Evolutionary conservation across 2,113 vertebrate genomes (phyloP), one percentile per base, ranked within the genome.

Genomic region (Potamarius usumacintae): DNA sequence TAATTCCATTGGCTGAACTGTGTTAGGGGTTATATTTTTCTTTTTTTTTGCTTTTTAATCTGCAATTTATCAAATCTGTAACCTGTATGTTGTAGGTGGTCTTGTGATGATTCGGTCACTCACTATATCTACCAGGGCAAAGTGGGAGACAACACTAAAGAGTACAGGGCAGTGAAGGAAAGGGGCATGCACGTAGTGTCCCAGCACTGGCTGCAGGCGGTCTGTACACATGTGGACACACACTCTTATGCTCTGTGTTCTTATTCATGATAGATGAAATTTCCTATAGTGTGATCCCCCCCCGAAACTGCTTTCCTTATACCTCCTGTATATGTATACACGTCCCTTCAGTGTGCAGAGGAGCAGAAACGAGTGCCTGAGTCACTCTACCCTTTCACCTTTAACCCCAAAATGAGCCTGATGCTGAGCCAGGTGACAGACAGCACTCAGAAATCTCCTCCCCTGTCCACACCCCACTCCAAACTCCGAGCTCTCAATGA

Each of bases 371-470:
- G 87, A 5, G 96, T 99, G 89, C 91, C 97, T 0, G 98, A 99
- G 93, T 97, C 97, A 89, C 95, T 99, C 5, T 99, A 97, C 89
- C 98, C 98, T 77, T 97, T 98, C 92, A 99, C 97, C 71, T 99
- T 97, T 69, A 99, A 99, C 92, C 98, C 98, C 86, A 99, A 99
- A 95, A 99, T 99, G 98, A 99, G 97, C 91, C 92, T 99, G 85
- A 96, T 96, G 88, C 96, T 99, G 89, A 99, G 97, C 85, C 94
- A 97, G 63, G 92, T 96, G 25, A 95, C 96, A 84, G 96, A 94
- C 85, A 91, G 83, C 91, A 93, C 92, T 10, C 94, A 94, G 92
- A 94, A 89, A 88, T 94, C 93, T 63, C 92, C 94, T 3, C 93
- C 92, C 71, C 91, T 85, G 7, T 92, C 74, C 30, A 80, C 53